Evolutionary conservation across 2,113 vertebrate species (phyloP).

Genomic region (Eurypyga helias): DNA sequence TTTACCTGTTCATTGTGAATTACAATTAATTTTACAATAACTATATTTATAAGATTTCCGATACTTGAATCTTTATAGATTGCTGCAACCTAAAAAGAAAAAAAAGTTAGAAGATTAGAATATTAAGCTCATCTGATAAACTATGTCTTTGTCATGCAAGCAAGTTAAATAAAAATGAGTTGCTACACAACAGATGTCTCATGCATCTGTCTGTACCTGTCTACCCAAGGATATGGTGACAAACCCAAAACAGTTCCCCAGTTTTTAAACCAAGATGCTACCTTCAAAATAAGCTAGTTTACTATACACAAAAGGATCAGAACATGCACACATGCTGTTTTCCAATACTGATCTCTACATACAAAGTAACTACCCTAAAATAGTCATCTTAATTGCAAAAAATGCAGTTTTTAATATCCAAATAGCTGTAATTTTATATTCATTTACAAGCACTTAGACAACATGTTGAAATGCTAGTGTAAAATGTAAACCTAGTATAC

Average conservation of each 20-base stretch:
- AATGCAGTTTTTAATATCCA: neutral
- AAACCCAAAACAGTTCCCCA: neutral
- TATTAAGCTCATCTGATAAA: neutral
- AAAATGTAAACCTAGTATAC: neutral
- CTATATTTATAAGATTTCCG: constrained; percentile 96
- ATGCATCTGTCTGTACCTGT: neutral
- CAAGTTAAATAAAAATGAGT: neutral
- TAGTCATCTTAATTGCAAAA: too few relatives aligned
- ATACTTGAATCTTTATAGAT: constrained; percentile 96
- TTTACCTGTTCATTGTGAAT: constrained; percentile 94
- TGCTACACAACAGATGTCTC: neutral
- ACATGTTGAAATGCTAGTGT: neutral
- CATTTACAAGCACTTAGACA: neutral
- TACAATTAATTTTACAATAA: constrained; percentile 93
- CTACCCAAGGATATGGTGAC: neutral
- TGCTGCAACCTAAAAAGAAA: constrained; percentile 88
- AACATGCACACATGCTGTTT: too few relatives aligned
- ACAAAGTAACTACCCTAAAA: too few relatives aligned
- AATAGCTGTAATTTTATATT: neutral
- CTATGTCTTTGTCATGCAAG: neutral
- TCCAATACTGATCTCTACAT: too few relatives aligned
- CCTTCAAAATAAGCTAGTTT: too few relatives aligned
- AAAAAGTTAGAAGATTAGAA: neutral
- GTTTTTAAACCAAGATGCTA: neutral
- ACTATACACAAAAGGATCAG: too few relatives aligned